phyloP scores from a whole-genome alignment of 1,140 invertebrate species.

The Hermatobates lingyangjiaoensis region DNA sequence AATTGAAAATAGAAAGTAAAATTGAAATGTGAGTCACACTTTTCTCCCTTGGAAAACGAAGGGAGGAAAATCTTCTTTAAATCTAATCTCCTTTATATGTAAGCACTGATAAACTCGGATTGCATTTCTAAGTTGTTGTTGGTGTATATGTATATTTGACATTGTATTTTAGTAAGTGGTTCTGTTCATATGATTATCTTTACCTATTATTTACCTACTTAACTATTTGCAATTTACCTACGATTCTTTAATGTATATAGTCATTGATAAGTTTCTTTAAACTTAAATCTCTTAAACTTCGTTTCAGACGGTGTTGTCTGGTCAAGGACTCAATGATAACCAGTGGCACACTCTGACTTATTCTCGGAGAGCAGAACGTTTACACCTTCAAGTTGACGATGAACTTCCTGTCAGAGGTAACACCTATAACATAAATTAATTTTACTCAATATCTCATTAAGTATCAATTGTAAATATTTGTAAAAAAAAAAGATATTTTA shows the following conservation, averaged over 20 bases:
- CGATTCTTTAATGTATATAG: not conserved
- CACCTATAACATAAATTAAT: constrained; percentile 22
- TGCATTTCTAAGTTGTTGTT: too few species aligned
- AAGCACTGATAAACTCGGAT: too few species aligned
- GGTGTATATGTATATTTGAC: too few species aligned
- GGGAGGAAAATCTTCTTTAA: too few species aligned
- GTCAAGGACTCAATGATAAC: constrained; percentile 74
- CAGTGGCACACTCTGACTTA: constrained; percentile 84
- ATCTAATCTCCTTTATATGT: too few species aligned
- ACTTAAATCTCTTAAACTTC: not conserved
- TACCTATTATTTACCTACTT: too few species aligned
- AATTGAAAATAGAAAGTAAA: too few species aligned
- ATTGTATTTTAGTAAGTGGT: too few species aligned
- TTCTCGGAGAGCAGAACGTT: constrained; percentile 57
- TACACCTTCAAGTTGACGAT: constrained; percentile 71
- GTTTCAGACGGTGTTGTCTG: constrained; percentile 57
- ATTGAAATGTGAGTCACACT: too few species aligned
- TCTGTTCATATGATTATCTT: too few species aligned
- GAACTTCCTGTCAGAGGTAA: constrained; percentile 63
- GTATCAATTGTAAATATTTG: constrained; percentile 2
- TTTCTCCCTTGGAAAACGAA: too few species aligned
- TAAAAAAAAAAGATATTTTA: not conserved
- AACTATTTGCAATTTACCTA: too few species aligned
- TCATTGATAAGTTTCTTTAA: not conserved
- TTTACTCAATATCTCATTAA: constrained; percentile 7